Conservation (phyloP, 2,888 invertebrate species). For the Peribatodes rhomboidaria region DNA sequence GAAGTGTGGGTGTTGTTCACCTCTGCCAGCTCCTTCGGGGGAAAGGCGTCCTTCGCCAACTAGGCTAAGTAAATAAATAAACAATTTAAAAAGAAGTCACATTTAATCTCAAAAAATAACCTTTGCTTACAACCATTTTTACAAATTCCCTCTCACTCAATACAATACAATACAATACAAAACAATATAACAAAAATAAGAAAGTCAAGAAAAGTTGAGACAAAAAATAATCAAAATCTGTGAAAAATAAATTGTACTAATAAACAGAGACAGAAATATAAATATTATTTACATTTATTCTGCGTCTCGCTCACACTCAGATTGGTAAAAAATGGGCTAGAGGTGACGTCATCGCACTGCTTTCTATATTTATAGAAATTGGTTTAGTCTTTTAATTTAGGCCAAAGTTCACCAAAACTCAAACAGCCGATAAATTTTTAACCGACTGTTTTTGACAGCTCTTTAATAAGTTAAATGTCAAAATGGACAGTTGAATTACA, state of each 20-base stretch:
- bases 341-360: conserved; percentile 41
- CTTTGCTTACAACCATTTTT: conserved; percentile 61
- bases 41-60: too few relatives aligned
- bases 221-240: conserved; percentile 51
- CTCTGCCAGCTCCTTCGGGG: too few relatives aligned
- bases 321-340: conserved; percentile 54
- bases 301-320: conserved; percentile 48
- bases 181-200: conserved; percentile 23
- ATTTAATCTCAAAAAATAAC: conserved; percentile 58
- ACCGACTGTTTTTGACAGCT: too few relatives aligned
- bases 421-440: too few relatives aligned
- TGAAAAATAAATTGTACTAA: conserved; percentile 46
- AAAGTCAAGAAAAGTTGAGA: conserved; percentile 40
- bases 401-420: too few relatives aligned
- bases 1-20: too few relatives aligned
- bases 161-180: too few relatives aligned
- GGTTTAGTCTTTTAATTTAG: background rate
- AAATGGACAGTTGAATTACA: too few relatives aligned
- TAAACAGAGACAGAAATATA: conserved; percentile 61
- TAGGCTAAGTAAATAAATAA: conserved; percentile 11
- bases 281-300: conserved; percentile 68
- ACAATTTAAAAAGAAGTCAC: conserved; percentile 31
- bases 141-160: conserved; percentile 45
- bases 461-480: too few relatives aligned
- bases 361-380: background rate